These are phyloP conservation scores for Piaya cayana DNA, from an alignment of 2,113 vertebrate genomes.

Conservation along the genomic window DNA sequence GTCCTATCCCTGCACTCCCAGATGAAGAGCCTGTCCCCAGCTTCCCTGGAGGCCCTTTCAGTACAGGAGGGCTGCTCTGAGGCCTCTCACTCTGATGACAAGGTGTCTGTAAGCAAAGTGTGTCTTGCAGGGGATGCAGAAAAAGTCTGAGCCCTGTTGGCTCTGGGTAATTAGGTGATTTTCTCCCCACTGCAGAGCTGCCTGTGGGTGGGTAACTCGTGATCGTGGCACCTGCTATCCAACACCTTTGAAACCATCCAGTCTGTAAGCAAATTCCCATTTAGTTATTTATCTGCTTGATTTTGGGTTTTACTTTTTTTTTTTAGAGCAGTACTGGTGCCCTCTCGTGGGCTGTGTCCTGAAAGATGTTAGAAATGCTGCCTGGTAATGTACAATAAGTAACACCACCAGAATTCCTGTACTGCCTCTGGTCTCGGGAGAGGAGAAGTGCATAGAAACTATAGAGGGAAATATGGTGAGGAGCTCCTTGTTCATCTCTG, in stretches of 20 bases:
- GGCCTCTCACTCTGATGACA: not conserved
- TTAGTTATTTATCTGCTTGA: not conserved
- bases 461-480: not conserved
- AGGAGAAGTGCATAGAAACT: not conserved
- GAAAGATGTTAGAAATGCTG: not conserved
- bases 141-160: not conserved
- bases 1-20: too few relatives aligned
- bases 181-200: not conserved
- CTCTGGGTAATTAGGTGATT: not conserved
- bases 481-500: not conserved
- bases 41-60: too few relatives aligned
- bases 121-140: not conserved
- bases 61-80: too few relatives aligned
- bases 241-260: not conserved
- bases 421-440: not conserved
- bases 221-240: not conserved
- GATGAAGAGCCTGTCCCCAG: too few relatives aligned
- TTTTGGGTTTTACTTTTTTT: not conserved
- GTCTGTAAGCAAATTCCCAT: not conserved
- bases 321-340: not conserved
- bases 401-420: not conserved
- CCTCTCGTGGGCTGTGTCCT: not conserved
- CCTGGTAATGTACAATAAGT: not conserved
- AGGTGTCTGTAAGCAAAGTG: not conserved
- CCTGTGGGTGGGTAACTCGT: not conserved